A percentile compares a stretch with the other conserved stretches of the same genome.
phyloP scores from a whole-genome alignment of 2,797 vertebrate genomes.

The Austrolebias charrua region DNA sequence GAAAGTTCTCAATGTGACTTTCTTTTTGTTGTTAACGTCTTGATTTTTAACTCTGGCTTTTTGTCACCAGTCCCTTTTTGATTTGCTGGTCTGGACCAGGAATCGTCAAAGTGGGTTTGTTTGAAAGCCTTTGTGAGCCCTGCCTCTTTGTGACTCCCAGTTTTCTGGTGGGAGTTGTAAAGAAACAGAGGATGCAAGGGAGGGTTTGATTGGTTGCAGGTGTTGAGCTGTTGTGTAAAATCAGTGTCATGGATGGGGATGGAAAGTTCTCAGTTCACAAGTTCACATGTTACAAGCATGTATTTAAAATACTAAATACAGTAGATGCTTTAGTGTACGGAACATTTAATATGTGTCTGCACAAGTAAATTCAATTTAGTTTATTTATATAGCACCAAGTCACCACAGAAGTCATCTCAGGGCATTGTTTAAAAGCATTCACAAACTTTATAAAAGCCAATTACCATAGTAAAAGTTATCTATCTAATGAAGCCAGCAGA shows the following conservation, averaged over 20 bases:
- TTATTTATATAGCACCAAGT: too few relatives aligned
- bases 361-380: constrained; percentile 7
- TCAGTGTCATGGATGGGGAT: constrained; percentile 44
- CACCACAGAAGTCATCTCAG: too few relatives aligned
- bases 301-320: constrained; percentile 19
- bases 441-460: too few relatives aligned
- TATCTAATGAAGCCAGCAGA: too few relatives aligned
- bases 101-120: constrained; percentile 57
- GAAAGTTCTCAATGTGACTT: constrained; percentile 28
- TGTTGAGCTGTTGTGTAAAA: constrained; percentile 51
- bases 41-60: constrained; percentile 60
- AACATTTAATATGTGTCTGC: background rate
- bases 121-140: constrained; percentile 47
- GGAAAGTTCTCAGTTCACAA: constrained; percentile 35
- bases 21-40: constrained; percentile 32
- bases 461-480: too few relatives aligned
- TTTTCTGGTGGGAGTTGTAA: constrained; percentile 56
- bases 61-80: constrained; percentile 55
- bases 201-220: constrained; percentile 68
- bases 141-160: constrained; percentile 53
- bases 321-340: background rate
- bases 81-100: constrained; percentile 66
- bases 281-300: constrained; percentile 14
- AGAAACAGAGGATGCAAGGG: constrained; percentile 56
- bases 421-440: too few relatives aligned